phyloP scores from a whole-genome alignment of 2,113 vertebrate species.

The Saccopteryx leptura region DNA sequence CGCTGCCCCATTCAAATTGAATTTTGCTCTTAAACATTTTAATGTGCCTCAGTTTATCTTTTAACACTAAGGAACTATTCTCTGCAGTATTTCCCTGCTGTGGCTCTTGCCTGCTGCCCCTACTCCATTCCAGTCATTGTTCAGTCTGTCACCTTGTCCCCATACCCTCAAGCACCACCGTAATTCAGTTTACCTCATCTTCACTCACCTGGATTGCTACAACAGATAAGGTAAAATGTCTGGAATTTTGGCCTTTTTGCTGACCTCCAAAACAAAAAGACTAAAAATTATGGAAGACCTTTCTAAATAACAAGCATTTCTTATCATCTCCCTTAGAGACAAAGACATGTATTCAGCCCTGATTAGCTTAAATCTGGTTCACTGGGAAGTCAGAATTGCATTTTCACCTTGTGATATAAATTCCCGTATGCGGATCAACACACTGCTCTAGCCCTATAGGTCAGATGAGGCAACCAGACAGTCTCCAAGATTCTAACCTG shows the following conservation, averaged over 20 bases:
- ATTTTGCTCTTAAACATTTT: background rate
- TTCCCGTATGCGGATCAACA: background rate
- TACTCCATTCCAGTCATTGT: background rate
- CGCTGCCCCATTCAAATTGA: background rate
- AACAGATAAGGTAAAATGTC: background rate
- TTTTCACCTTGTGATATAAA: background rate
- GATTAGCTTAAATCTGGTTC: background rate
- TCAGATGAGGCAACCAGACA: background rate
- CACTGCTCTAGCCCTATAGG: background rate
- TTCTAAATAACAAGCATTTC: background rate
- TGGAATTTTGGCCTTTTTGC: background rate
- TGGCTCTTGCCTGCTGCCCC: background rate
- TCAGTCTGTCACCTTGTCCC: background rate
- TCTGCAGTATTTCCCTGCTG: background rate
- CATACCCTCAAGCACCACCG: accelerated
- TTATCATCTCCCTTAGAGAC: background rate
- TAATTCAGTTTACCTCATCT: background rate
- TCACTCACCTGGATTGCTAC: background rate
- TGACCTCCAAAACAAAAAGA: background rate
- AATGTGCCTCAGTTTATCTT: background rate
- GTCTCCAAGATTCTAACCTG: background rate
- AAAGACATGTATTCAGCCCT: background rate
- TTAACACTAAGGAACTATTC: background rate
- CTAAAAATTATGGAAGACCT: constrained; percentile 20
- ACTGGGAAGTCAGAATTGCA: background rate